phyloP scores from a whole-genome alignment of 2,113 vertebrate genomes.

The Toxotes chatareus region DNA sequence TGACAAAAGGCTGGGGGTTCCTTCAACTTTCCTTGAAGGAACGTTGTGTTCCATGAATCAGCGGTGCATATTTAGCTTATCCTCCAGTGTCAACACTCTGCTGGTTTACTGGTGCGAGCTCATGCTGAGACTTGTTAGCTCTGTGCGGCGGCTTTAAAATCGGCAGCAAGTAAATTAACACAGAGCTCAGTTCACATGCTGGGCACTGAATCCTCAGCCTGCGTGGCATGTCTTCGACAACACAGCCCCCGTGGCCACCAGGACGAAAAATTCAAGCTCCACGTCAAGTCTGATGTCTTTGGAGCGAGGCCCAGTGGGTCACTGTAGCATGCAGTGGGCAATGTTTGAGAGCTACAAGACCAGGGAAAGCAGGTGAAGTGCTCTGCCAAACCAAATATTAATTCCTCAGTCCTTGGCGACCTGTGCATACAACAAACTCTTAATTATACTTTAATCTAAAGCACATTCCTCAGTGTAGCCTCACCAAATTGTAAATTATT shows the following conservation, averaged over 20 bases:
- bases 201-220: not conserved
- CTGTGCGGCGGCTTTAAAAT: conserved; percentile 6
- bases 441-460: no score
- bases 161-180: not conserved
- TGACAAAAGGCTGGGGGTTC: not conserved
- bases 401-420: not conserved
- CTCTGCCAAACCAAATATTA: not conserved
- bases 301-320: conserved; percentile 9
- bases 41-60: conserved; percentile 3
- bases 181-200: not conserved
- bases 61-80: conserved; percentile 1
- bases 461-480: not conserved
- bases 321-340: not conserved
- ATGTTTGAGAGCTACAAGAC: not conserved
- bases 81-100: conserved; percentile 5
- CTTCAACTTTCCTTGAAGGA: conserved; percentile 1
- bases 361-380: not conserved
- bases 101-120: not conserved
- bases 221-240: not conserved
- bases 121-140: conserved; percentile 22
- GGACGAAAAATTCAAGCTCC: not conserved
- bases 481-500: no score
- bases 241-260: not conserved
- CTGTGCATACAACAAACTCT: not conserved
- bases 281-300: not conserved